These are phyloP conservation scores for Dorcus parallelipipedus DNA, from an alignment of 2,888 invertebrate genomes.

Conservation along the genomic window DNA sequence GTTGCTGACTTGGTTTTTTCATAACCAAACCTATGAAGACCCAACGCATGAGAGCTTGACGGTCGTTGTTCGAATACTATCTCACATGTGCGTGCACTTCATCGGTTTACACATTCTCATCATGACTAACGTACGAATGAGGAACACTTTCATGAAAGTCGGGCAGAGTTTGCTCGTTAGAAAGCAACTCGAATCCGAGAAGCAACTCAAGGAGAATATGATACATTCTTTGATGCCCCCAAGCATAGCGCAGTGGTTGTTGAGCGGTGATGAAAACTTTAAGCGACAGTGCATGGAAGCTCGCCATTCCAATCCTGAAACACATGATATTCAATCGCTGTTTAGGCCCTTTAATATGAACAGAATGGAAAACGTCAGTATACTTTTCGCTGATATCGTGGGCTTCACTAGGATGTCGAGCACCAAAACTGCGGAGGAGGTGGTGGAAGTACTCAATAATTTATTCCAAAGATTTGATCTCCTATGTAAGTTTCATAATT, in stretches of 20 bases:
- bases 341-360: constrained; percentile 97
- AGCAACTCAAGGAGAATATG: constrained; percentile 94
- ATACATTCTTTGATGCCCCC: constrained; percentile 97
- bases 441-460: constrained; percentile 93
- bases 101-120: constrained; percentile 91
- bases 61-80: constrained; percentile 67
- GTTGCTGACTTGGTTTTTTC: constrained; percentile 56
- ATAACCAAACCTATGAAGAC: constrained; percentile 28
- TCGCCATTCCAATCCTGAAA: constrained; percentile 55
- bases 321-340: constrained; percentile 66
- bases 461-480: constrained; percentile 94
- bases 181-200: constrained; percentile 88
- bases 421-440: constrained; percentile 92
- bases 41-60: constrained; percentile 40
- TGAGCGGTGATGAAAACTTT: constrained; percentile 67
- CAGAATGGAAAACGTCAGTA: constrained; percentile 93
- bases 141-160: constrained; percentile 95
- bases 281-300: constrained; percentile 59
- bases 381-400: constrained; percentile 95
- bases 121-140: constrained; percentile 89
- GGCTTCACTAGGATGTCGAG: constrained; percentile 97
- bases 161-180: constrained; percentile 89
- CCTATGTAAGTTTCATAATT: constrained; percentile 81
- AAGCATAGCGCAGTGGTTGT: constrained; percentile 80
- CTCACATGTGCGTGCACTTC: constrained; percentile 82